Conservation (phyloP, 2,797 vertebrate species). For the Merluccius polli region DNA sequence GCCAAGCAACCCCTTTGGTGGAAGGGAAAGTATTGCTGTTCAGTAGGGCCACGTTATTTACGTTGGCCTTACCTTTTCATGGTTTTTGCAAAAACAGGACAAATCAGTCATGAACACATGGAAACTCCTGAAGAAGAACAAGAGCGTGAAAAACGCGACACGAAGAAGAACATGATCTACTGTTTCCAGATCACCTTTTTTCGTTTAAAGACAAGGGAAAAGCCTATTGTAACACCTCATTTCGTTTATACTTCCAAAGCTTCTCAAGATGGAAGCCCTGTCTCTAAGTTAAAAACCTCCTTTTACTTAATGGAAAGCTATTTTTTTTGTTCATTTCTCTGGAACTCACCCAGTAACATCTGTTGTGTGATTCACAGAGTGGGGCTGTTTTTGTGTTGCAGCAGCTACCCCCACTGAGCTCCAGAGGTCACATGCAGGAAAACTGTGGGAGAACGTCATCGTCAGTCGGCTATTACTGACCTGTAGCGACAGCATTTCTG, state of each 20-base stretch:
- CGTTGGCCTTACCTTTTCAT: too few relatives aligned
- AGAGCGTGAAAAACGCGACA: neutral
- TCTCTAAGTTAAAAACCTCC: constrained; percentile 26
- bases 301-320: constrained; percentile 17
- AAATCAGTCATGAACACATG: neutral
- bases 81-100: too few relatives aligned
- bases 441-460: neutral
- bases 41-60: constrained; percentile 19
- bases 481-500: neutral
- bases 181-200: neutral
- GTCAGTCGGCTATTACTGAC: neutral
- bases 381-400: constrained; percentile 23
- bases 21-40: constrained; percentile 12
- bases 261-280: constrained; percentile 35
- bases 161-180: neutral
- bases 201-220: neutral
- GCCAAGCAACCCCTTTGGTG: constrained; percentile 18
- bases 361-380: constrained; percentile 48
- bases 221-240: neutral
- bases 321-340: constrained; percentile 12
- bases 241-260: constrained; percentile 5
- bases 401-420: constrained; percentile 10
- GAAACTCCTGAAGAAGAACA: neutral
- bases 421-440: constrained; percentile 6
- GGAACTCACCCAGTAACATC: constrained; percentile 37